Evolutionary conservation across 2,888 invertebrate species (phyloP), one percentile per base, ranked within the genome.

Genomic region (Tolmerus cingulatus): DNA sequence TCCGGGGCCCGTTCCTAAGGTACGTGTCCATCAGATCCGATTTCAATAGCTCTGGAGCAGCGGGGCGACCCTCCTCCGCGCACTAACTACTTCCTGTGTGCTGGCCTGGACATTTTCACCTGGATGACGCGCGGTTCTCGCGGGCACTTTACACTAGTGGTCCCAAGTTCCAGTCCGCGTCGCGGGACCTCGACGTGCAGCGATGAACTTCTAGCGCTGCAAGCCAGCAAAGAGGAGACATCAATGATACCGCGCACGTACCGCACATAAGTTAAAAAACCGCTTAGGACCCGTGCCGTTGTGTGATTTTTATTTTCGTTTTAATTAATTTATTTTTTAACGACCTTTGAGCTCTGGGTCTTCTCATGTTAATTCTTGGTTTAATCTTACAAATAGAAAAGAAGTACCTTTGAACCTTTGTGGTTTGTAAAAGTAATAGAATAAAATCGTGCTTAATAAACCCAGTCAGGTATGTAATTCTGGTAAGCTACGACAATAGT

Each of bases 1-100:
- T n/a, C 30, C 76, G 8, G 34, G 34, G 16, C n/a, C 23, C 34
- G 34, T 37, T 16, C 8, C 76, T n/a, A 8, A 76, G 78, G 40
- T 40, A 23, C 46, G 78, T 23, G 78, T 46, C 78, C 43, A 46
- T 78, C 78, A 78, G 78, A 78, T 78, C 78, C 78, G 40, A 78
- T 78, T 78, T 78, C 78, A 46, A 78, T 78, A 40, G n/a, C 40
- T 23, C 23, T 74, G 16, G 74, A 16, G 23, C 30, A 12, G 78
- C 40, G 78, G 5, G 5, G 34, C 2, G 34, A 40, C 40, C 14
- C n/a, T 37, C 37, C 43, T 37, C 27, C 27, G 57, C 30, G 3
- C 30, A 57, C 34, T 34, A 34, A 57, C 57, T 57, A n/a, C 55
- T 82, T 81, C 57, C 55, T 37, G 55, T 43, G 55, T 34, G 30